phyloP scores from a whole-genome alignment of 1,140 invertebrate genomes.

The Maconellicoccus hirsutus region DNA sequence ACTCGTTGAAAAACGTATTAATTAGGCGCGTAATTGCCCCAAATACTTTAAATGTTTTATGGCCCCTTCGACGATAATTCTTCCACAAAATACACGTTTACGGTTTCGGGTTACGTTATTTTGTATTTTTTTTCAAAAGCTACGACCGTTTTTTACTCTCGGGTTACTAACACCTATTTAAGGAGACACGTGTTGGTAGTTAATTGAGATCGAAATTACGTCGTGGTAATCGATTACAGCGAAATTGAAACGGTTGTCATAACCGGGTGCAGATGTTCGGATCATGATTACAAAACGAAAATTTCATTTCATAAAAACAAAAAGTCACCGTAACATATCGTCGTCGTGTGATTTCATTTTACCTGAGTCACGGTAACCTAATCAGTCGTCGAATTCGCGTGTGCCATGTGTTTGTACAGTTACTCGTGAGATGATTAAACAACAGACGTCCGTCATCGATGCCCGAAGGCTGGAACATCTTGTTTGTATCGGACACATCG shows the following conservation, averaged over 20 bases:
- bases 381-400: not conserved
- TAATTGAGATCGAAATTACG: not conserved
- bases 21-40: not conserved
- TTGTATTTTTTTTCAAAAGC: too few species aligned
- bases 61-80: too few species aligned
- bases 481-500: too few species aligned
- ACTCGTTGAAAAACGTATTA: not conserved
- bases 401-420: slow-evolving; percentile 7
- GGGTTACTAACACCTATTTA: not conserved
- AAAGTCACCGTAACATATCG: not conserved
- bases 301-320: not conserved
- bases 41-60: not conserved
- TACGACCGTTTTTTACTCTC: not conserved
- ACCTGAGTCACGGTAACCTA: not conserved
- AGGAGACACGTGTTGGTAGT: not conserved
- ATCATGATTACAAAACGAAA: not conserved
- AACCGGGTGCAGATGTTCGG: not conserved
- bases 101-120: too few species aligned
- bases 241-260: not conserved
- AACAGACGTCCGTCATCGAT: too few species aligned
- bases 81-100: too few species aligned
- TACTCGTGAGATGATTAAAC: too few species aligned
- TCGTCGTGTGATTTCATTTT: not conserved
- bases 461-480: too few species aligned
- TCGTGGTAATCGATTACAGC: not conserved